These are phyloP conservation scores for Panurus biarmicus DNA, from an alignment of 2,113 vertebrate species.

Conservation along the genomic window DNA sequence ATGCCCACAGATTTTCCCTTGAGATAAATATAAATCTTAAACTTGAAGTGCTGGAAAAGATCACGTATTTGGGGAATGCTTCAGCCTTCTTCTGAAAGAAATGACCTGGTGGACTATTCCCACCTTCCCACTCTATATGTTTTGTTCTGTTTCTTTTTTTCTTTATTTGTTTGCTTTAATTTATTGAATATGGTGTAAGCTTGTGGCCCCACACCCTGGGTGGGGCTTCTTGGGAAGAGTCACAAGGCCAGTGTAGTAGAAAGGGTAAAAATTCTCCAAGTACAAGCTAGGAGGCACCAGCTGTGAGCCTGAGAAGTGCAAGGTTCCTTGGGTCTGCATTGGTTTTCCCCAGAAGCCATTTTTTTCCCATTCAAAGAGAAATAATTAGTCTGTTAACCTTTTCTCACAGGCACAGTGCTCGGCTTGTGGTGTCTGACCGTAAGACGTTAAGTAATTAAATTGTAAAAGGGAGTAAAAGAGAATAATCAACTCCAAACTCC, in stretches of 20 bases:
- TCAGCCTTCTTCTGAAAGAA: background rate
- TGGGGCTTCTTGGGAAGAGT: background rate
- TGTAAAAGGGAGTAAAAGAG: background rate
- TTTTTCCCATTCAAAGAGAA: background rate
- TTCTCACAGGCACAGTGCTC: background rate
- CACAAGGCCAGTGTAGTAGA: background rate
- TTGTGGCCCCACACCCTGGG: background rate
- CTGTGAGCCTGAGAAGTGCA: background rate
- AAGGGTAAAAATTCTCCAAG: background rate
- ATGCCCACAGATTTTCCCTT: background rate
- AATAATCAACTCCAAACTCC: background rate
- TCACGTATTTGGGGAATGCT: rapidly evolving
- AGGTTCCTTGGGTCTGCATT: background rate
- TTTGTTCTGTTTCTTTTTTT: background rate
- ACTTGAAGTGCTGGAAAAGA: background rate
- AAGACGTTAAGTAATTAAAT: background rate
- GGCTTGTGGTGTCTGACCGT: rapidly evolving
- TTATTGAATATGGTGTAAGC: background rate
- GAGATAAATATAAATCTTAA: background rate
- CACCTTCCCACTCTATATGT: rapidly evolving
- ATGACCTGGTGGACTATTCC: background rate
- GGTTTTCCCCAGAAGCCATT: background rate
- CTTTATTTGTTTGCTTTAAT: background rate
- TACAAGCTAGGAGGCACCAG: background rate
- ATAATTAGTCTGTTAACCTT: background rate